Conservation (phyloP, 2,797 vertebrate species). For the Spatula clypeata region DNA sequence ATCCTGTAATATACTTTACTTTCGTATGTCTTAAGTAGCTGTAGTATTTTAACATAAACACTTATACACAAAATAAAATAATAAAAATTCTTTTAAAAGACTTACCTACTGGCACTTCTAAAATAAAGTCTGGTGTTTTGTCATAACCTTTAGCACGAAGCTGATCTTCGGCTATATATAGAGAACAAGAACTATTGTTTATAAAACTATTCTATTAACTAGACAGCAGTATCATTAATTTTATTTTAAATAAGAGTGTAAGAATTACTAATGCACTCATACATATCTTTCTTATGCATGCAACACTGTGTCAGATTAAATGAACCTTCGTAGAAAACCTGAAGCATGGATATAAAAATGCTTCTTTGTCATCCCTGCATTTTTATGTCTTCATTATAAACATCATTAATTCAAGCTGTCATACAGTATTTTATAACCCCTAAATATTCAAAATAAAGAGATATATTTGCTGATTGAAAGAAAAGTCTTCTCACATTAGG, state of each 20-base stretch:
- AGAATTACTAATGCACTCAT: slow-evolving; percentile 81
- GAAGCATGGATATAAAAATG: slow-evolving; percentile 81
- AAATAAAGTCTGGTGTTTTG: slow-evolving; percentile 99
- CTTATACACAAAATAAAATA: slow-evolving; percentile 12
- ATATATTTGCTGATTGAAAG: slow-evolving; percentile 69
- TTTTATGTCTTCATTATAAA: slow-evolving; percentile 87
- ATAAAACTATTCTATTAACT: slow-evolving; percentile 72
- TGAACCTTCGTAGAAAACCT: slow-evolving; percentile 83
- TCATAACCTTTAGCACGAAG: slow-evolving; percentile 97
- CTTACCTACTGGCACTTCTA: slow-evolving; percentile 97
- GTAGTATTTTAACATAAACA: slow-evolving; percentile 14
- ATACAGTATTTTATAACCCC: slow-evolving; percentile 76
- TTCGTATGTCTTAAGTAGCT: neutral
- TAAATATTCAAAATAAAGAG: slow-evolving; percentile 83
- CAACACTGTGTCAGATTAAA: slow-evolving; percentile 82
- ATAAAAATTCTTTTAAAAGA: slow-evolving; percentile 50
- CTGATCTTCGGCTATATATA: slow-evolving; percentile 94
- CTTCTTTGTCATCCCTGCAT: slow-evolving; percentile 80
- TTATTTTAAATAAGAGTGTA: slow-evolving; percentile 79
- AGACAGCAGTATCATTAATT: slow-evolving; percentile 83
- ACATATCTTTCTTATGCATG: slow-evolving; percentile 78
- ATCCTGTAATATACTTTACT: neutral
- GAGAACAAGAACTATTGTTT: slow-evolving; percentile 77
- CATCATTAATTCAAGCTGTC: slow-evolving; percentile 84
- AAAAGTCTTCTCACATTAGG: slow-evolving; percentile 28